Evolutionary conservation across 1,140 invertebrate genomes (phyloP).

Genomic region (Mylabris phalerata): DNA sequence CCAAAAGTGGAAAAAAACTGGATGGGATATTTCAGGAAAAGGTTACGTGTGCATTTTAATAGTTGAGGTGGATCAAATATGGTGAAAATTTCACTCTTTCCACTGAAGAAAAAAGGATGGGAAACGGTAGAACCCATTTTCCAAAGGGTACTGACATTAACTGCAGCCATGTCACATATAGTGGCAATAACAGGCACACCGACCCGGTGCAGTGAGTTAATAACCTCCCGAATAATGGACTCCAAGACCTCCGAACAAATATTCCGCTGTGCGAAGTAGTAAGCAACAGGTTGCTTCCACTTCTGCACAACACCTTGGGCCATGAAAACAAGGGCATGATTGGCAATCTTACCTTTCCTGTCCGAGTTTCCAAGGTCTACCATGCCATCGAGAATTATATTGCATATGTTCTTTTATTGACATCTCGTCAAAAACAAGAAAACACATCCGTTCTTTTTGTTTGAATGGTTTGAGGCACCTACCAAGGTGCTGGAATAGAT

Average conservation of each 20-base stretch:
- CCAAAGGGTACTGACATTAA: constrained; percentile 4
- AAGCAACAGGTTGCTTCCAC: constrained; percentile 6
- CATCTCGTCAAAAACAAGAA: constrained; percentile 15
- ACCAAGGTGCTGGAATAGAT: constrained; percentile 2
- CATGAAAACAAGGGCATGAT: constrained; percentile 12
- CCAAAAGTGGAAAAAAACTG: neutral
- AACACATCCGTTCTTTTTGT: constrained; percentile 6
- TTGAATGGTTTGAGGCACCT: neutral
- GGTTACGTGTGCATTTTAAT: neutral
- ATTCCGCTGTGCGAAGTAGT: neutral
- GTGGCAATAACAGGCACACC: constrained; percentile 2
- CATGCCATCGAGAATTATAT: constrained; percentile 4
- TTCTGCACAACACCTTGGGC: neutral
- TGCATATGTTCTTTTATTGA: constrained; percentile 7
- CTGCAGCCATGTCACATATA: constrained; percentile 9
- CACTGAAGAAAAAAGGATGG: no score
- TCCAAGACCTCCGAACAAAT: neutral
- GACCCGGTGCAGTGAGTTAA: neutral
- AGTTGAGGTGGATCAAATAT: neutral
- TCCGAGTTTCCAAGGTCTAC: neutral
- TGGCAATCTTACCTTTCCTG: neutral
- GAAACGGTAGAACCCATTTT: neutral
- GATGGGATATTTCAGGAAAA: neutral
- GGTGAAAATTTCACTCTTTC: neutral
- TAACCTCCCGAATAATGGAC: neutral